phyloP scores from a whole-genome alignment of 2,888 invertebrate species.

The Odontomyia ornata region DNA sequence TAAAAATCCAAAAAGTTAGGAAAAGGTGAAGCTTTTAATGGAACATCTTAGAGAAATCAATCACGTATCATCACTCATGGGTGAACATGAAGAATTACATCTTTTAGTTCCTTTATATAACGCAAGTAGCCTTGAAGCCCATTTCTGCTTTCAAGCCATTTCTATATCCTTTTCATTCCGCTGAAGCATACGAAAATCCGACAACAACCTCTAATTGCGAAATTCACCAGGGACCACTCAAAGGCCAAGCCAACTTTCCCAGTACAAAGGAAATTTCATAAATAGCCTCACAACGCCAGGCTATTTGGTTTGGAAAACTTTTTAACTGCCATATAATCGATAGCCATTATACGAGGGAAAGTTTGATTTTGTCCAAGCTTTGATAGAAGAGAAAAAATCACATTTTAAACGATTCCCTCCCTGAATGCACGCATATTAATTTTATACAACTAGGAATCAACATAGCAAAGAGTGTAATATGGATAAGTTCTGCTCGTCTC shows the following conservation, averaged over 20 bases:
- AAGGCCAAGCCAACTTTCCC: neutral
- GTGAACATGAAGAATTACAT: too few species aligned
- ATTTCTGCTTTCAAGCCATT: too few species aligned
- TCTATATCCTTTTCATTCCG: too few species aligned
- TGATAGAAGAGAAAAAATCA: neutral
- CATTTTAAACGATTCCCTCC: neutral
- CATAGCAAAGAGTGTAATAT: neutral
- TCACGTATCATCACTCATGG: too few species aligned
- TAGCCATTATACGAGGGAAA: neutral
- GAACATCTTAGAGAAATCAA: too few species aligned
- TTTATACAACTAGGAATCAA: neutral
- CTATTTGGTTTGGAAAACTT: neutral
- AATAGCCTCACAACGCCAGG: neutral
- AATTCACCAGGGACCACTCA: neutral
- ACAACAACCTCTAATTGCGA: neutral
- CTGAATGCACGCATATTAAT: conserved; percentile 10
- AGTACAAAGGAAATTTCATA: neutral
- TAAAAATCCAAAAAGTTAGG: too few species aligned
- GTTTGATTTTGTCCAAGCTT: conserved; percentile 13
- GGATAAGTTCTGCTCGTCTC: neutral
- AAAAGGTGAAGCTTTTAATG: too few species aligned
- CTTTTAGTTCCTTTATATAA: too few species aligned
- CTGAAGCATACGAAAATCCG: neutral
- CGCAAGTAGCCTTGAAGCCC: too few species aligned
- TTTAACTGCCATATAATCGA: conserved; percentile 6